phyloP scores from a whole-genome alignment of 2,888 invertebrate species.

The Caenorhabditis macrosperma region DNA sequence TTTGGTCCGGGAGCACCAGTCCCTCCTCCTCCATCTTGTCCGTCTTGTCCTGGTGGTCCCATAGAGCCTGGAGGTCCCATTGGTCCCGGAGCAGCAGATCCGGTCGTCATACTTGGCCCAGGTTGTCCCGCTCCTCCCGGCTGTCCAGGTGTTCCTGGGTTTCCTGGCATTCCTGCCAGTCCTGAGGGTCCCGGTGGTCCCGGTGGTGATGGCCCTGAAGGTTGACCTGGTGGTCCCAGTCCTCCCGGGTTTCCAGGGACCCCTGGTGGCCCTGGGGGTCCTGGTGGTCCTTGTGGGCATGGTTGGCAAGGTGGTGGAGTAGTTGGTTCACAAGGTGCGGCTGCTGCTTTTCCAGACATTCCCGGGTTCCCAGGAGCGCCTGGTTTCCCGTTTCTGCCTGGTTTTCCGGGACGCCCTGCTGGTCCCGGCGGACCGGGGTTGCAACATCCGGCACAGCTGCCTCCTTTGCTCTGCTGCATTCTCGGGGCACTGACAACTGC shows the following conservation, averaged over 20 bases:
- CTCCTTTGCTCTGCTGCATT: too few relatives aligned
- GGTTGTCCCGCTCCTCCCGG: slow-evolving; percentile 73
- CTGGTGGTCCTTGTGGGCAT: slow-evolving; percentile 76
- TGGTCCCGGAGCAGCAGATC: slow-evolving; percentile 72
- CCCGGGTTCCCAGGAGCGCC: slow-evolving; percentile 47
- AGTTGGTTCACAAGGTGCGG: slow-evolving; percentile 78
- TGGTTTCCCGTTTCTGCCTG: slow-evolving; percentile 58
- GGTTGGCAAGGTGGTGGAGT: slow-evolving; percentile 79
- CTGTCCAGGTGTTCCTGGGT: slow-evolving; percentile 73
- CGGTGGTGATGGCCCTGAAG: slow-evolving; percentile 70
- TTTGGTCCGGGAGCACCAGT: slow-evolving; percentile 73
- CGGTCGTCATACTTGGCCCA: slow-evolving; percentile 71
- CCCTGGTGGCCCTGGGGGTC: slow-evolving; percentile 70
- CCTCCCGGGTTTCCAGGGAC: slow-evolving; percentile 72
- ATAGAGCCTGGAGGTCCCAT: slow-evolving; percentile 71
- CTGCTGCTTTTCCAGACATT: slow-evolving; percentile 69
- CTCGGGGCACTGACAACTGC: background rate
- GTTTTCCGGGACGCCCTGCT: slow-evolving; percentile 76
- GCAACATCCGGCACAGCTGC: slow-evolving; percentile 75
- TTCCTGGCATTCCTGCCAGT: slow-evolving; percentile 73
- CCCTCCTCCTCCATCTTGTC: slow-evolving; percentile 77
- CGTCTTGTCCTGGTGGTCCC: slow-evolving; percentile 72
- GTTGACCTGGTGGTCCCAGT: slow-evolving; percentile 72
- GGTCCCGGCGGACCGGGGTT: slow-evolving; percentile 78
- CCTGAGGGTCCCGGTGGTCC: slow-evolving; percentile 73